phyloP scores from a whole-genome alignment of 2,888 invertebrate species.

The Trilocha varians region DNA sequence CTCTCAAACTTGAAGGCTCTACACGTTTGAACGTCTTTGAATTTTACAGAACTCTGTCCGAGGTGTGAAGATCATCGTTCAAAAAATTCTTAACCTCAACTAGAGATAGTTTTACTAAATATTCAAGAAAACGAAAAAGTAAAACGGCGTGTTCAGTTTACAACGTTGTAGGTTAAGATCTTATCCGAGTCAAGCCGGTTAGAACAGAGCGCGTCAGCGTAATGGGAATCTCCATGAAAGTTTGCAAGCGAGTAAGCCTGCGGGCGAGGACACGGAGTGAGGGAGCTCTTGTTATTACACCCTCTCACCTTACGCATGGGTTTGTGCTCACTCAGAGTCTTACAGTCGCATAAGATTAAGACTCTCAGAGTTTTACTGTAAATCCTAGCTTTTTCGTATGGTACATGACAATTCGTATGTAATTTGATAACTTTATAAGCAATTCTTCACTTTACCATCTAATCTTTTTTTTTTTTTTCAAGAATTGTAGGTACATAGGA shows the following conservation, averaged over 20 bases:
- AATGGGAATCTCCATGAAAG: slow-evolving; percentile 61
- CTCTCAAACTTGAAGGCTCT: slow-evolving; percentile 33
- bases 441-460: no score
- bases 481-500: no score
- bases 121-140: slow-evolving; percentile 27
- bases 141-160: slow-evolving; percentile 38
- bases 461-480: no score
- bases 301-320: slow-evolving; percentile 67
- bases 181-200: slow-evolving; percentile 57
- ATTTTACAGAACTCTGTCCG: no score
- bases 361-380: slow-evolving; percentile 57
- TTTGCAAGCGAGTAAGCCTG: slow-evolving; percentile 52
- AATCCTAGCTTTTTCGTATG: slow-evolving; percentile 50
- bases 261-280: slow-evolving; percentile 41
- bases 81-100: no score
- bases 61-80: no score
- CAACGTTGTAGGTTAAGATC: slow-evolving; percentile 33
- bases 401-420: slow-evolving; percentile 43
- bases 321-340: slow-evolving; percentile 49
- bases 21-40: not conserved
- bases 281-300: slow-evolving; percentile 66
- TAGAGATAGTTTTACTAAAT: slow-evolving; percentile 19
- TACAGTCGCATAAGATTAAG: slow-evolving; percentile 66
- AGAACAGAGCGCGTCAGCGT: slow-evolving; percentile 49
- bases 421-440: no score